Evolutionary conservation across 2,888 invertebrate genomes (phyloP), one percentile per base, ranked within the genome.

Genomic region (Cerastis rubricosa): DNA sequence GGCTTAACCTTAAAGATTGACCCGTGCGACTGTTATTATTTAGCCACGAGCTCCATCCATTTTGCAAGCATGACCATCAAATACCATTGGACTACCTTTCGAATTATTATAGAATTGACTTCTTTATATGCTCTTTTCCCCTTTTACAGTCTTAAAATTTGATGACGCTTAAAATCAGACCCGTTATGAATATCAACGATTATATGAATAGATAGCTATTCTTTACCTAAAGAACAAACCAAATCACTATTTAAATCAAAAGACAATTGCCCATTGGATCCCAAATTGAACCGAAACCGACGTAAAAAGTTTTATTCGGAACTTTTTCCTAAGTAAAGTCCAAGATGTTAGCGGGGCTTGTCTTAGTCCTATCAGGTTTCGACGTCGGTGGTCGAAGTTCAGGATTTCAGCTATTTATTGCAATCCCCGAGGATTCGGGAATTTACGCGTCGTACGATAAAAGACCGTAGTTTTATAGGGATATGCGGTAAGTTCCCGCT

Each of bases 351-450:
- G 83, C 83, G 79, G 66, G 76, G 77, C 76, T 76, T 75, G 80
- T 79, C 91, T 92, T 91, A 94, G 93, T 93, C 93, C 92, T 95
- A 95, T 95, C 94, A 91, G 92, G 89, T 90, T 90, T 91, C 93
- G 87, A 88, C 92, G 93, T 94, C 94, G 92, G 94, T 92, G 93
- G 93, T 92, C 93, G 91, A 94, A 96, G 93, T 95, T 95, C 93
- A 93, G 93, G 95, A 96, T 96, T 96, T 95, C 93, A 92, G 93
- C 94, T 96, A 96, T 96, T 96, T 96, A 96, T 96, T 95, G 94
- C 95, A 89, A 94, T 95, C 95, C 94, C 93, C 81, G 87, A 91
- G 93, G 94, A 95, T 94, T 91, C 90, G 89, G 86, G 92, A 95
- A 95, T 96, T 96, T 96, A 96, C 95, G 95, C 93, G 91, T 85